phyloP scores from a whole-genome alignment of 2,888 invertebrate genomes.

The Pachycephus smyrnensis region DNA sequence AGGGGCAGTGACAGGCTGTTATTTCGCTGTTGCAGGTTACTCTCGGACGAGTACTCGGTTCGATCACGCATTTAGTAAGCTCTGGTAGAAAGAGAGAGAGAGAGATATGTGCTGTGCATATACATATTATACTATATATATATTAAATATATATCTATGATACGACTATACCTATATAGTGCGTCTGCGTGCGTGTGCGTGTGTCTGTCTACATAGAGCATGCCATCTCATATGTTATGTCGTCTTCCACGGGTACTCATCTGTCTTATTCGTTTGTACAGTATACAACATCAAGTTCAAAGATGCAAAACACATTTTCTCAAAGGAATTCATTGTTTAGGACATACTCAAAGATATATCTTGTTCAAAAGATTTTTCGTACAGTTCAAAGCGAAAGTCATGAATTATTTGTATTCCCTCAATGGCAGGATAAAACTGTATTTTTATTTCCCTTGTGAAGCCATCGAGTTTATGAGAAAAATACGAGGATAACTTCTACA shows the following conservation, averaged over 20 bases:
- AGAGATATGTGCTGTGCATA: conserved; percentile 31
- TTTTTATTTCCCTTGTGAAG: neutral
- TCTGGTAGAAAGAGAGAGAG: conserved; percentile 53
- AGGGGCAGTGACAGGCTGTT: conserved; percentile 62
- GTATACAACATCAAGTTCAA: neutral
- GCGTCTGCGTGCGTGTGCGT: neutral
- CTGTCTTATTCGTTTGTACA: conserved; percentile 31
- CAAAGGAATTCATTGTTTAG: neutral
- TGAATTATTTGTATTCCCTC: neutral
- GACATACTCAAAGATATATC: neutral
- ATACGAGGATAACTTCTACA: neutral
- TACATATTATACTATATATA: conserved; percentile 29
- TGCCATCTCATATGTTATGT: conserved; percentile 48
- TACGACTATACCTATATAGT: conserved; percentile 6
- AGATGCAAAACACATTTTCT: neutral
- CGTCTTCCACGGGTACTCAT: conserved; percentile 36
- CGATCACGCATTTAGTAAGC: conserved; percentile 67
- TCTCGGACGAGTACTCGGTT: conserved; percentile 66
- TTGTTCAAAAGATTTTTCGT: neutral
- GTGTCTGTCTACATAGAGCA: conserved; percentile 56
- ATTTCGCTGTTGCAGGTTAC: conserved; percentile 67
- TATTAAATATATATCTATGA: conserved; percentile 25
- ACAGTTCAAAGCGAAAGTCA: neutral
- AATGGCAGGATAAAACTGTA: neutral
- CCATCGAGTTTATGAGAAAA: neutral